These are phyloP conservation scores for Drosophila repletoides DNA, from an alignment of 1,140 invertebrate species.

Conservation along the genomic window DNA sequence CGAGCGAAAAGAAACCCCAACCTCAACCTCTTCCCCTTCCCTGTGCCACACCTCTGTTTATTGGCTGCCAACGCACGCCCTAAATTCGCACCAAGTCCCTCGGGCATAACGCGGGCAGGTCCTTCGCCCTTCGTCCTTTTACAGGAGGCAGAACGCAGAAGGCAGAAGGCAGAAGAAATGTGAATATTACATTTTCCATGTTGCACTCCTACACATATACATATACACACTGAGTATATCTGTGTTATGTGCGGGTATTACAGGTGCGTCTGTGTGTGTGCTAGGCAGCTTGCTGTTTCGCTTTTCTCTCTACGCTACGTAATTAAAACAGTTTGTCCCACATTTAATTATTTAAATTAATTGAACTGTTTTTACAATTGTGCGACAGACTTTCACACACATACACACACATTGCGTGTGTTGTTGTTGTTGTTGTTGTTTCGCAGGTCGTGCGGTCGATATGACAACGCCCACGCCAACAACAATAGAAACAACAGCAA, in stretches of 20 bases:
- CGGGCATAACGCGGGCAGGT: slow-evolving; percentile 44
- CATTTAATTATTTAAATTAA: slow-evolving; percentile 80
- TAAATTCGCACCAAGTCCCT: slow-evolving; percentile 42
- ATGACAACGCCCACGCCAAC: slow-evolving; percentile 68
- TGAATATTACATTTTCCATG: slow-evolving; percentile 31
- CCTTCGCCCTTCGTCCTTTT: slow-evolving; percentile 17
- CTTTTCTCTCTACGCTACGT: slow-evolving; percentile 47
- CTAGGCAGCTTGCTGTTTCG: slow-evolving; percentile 11
- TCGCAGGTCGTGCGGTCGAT: slow-evolving; percentile 71
- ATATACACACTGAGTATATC: too few species aligned
- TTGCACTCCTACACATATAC: slow-evolving; percentile 9
- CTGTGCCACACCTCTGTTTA: slow-evolving; percentile 12
- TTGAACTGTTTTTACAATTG: slow-evolving; percentile 77
- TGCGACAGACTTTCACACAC: slow-evolving; percentile 1
- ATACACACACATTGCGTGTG: neutral
- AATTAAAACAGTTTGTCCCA: slow-evolving; percentile 74
- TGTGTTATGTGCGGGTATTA: neutral
- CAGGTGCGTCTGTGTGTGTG: neutral
- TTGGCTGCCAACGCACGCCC: slow-evolving; percentile 53
- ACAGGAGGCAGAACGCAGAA: neutral
- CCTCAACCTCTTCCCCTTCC: neutral
- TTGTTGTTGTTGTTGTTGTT: slow-evolving; percentile 42
- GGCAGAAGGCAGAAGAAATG: slow-evolving; percentile 5
- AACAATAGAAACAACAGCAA: slow-evolving; percentile 12
- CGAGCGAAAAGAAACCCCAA: neutral